Evolutionary conservation across 2,113 vertebrate genomes (phyloP).

Genomic region (Podocnemis expansa): DNA sequence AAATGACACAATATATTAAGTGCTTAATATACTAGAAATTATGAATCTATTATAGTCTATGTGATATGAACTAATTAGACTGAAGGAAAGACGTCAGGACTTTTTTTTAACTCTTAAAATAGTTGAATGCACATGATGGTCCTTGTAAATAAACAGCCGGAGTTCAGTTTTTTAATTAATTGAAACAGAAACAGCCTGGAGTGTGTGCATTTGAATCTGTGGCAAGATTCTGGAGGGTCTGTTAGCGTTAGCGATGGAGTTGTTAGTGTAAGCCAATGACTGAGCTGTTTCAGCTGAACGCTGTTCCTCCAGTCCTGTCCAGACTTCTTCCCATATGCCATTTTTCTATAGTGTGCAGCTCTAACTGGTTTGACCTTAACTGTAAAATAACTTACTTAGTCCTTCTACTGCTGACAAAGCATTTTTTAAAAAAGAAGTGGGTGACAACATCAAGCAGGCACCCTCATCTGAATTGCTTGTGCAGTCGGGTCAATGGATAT

Average conservation of each 20-base stretch:
- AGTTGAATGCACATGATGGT: slow-evolving; percentile 7
- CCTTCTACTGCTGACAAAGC: neutral
- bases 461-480: neutral
- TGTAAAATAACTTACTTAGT: fast-evolving
- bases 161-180: slow-evolving; percentile 68
- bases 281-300: neutral
- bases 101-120: slow-evolving; percentile 24
- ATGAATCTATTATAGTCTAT: slow-evolving; percentile 80
- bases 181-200: slow-evolving; percentile 24
- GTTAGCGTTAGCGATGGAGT: slow-evolving; percentile 23
- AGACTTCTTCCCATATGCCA: slow-evolving; percentile 1
- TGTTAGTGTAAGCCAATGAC: slow-evolving; percentile 43
- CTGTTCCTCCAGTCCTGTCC: slow-evolving; percentile 6
- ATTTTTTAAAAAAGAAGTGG: neutral
- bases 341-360: fast-evolving
- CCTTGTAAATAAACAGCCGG: slow-evolving; percentile 46
- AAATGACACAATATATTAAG: slow-evolving; percentile 88
- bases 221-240: neutral
- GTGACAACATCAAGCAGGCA: neutral
- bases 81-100: slow-evolving; percentile 68
- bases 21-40: slow-evolving; percentile 90
- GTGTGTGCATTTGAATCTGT: neutral
- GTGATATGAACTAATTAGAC: slow-evolving; percentile 83
- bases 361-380: neutral
- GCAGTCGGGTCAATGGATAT: neutral